Conservation (phyloP, 2,113 vertebrate species). For the Sciurus niger region DNA sequence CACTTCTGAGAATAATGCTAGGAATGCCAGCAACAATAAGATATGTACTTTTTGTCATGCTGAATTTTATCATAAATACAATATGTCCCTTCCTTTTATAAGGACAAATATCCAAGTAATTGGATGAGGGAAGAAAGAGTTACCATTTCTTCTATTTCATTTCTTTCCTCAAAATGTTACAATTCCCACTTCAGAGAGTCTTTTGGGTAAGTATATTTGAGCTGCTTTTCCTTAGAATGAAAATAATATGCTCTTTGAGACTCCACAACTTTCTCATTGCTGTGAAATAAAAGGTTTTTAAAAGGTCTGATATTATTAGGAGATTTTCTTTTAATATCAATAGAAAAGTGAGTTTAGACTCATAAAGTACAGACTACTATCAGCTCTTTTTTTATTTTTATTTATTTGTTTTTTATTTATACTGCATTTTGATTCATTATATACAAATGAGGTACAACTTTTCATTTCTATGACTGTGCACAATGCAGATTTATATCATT, state of each 20-base stretch:
- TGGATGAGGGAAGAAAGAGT: no score
- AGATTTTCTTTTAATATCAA: background rate
- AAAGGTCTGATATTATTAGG: background rate
- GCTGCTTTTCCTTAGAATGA: no score
- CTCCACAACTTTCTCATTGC: background rate
- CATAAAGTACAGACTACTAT: background rate
- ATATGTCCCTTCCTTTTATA: background rate
- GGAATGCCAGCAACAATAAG: background rate
- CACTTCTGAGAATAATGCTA: background rate
- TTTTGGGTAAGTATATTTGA: no score
- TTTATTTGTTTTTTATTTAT: no score
- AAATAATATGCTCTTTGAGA: background rate
- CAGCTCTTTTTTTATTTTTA: background rate
- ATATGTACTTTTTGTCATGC: background rate
- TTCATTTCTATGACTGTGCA: no score
- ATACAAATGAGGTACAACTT: no score
- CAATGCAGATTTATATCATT: no score
- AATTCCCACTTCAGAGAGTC: background rate
- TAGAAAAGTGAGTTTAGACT: background rate
- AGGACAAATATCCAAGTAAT: background rate
- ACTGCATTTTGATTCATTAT: no score
- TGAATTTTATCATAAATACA: background rate
- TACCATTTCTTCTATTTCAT: no score
- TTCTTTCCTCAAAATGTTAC: background rate
- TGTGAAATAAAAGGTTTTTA: background rate